These are phyloP conservation scores for Leptopilina syphax DNA, from an alignment of 2,888 invertebrate genomes.

Conservation along the genomic window DNA sequence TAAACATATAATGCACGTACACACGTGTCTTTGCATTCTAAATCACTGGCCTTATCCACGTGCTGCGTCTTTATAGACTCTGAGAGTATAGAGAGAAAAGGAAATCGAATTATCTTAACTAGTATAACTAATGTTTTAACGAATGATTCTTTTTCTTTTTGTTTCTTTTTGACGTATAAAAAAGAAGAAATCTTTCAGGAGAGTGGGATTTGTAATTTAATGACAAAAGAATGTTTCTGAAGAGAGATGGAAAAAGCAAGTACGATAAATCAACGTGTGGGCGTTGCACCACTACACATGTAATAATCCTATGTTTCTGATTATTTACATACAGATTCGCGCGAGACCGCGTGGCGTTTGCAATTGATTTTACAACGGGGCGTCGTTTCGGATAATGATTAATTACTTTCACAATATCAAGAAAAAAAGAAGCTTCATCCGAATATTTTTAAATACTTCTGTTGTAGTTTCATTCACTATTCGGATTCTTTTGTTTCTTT, in stretches of 20 bases:
- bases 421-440: not conserved
- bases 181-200: not conserved
- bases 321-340: slow-evolving; percentile 59
- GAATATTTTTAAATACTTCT: not conserved
- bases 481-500: too few species aligned
- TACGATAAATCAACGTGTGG: slow-evolving; percentile 64
- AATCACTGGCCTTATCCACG: slow-evolving; percentile 31
- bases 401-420: not conserved
- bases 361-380: slow-evolving; percentile 59
- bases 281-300: slow-evolving; percentile 54
- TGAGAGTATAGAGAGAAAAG: slow-evolving; percentile 3
- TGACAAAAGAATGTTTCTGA: slow-evolving; percentile 43
- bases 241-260: slow-evolving; percentile 42
- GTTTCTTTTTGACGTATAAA: too few species aligned
- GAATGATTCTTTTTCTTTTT: too few species aligned
- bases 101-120: slow-evolving; percentile 58
- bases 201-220: slow-evolving; percentile 50
- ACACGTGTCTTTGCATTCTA: not conserved
- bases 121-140: not conserved
- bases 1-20: not conserved
- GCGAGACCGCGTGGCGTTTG: slow-evolving; percentile 43
- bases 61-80: slow-evolving; percentile 14
- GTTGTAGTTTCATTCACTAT: too few species aligned
- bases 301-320: slow-evolving; percentile 54
- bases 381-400: slow-evolving; percentile 21